Evolutionary conservation across 2,797 vertebrate species (phyloP).

Genomic region (Artibeus jamaicensis): DNA sequence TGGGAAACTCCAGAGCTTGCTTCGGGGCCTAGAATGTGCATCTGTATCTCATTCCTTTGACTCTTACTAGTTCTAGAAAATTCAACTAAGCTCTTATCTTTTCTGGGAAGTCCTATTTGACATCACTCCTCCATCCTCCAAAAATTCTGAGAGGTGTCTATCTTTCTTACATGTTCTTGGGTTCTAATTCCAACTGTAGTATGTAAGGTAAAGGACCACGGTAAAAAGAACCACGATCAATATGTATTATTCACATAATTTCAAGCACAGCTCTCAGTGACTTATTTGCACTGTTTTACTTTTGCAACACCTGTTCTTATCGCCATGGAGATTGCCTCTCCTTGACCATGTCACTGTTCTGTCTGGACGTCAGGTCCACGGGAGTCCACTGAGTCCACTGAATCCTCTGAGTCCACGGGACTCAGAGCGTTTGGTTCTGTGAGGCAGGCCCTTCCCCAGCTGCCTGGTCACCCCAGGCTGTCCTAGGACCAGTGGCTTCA

Average conservation of each 20-base stretch:
- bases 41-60: not conserved
- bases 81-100: not conserved
- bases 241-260: not conserved
- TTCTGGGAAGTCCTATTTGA: not conserved
- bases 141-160: not conserved
- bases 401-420: fast-evolving
- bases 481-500: too few relatives aligned
- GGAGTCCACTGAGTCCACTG: too few relatives aligned
- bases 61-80: not conserved
- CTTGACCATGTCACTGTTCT: not conserved
- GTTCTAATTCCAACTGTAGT: not conserved
- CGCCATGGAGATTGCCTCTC: too few relatives aligned
- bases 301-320: not conserved
- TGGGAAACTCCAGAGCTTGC: not conserved
- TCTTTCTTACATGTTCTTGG: not conserved
- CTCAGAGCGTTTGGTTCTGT: too few relatives aligned
- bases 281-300: not conserved
- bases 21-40: not conserved
- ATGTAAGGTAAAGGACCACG: not conserved
- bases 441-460: not conserved
- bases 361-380: not conserved
- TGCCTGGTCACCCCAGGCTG: fast-evolving
- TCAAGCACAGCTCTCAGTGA: not conserved
- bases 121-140: not conserved
- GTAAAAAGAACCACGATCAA: not conserved